phyloP scores from a whole-genome alignment of 2,797 vertebrate genomes.

The Thaleichthys pacificus region DNA sequence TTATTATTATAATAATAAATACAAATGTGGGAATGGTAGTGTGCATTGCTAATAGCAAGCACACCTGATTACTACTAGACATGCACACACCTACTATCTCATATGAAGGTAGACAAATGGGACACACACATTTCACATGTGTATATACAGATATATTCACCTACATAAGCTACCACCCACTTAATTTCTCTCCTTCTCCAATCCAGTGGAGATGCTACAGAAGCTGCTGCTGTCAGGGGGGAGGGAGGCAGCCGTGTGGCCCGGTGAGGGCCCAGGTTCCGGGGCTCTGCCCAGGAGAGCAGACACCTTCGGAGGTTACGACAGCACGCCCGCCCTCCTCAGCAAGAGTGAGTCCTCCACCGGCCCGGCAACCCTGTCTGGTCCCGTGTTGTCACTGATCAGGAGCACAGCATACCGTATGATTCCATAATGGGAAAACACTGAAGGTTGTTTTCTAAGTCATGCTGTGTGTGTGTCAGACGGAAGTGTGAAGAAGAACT shows the following conservation, averaged over 20 bases:
- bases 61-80: too few relatives aligned
- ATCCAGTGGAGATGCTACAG: slow-evolving; percentile 90
- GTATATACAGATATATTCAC: neutral
- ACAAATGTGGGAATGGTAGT: too few relatives aligned
- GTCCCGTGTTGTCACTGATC: too few relatives aligned
- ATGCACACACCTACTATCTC: too few relatives aligned
- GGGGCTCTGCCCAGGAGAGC: slow-evolving; percentile 78
- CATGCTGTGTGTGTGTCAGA: slow-evolving; percentile 64
- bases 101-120: too few relatives aligned
- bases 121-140: neutral
- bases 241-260: slow-evolving; percentile 48
- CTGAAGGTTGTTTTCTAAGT: slow-evolving; percentile 25
- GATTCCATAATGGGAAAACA: neutral
- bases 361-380: neutral
- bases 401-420: neutral
- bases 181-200: neutral
- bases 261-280: slow-evolving; percentile 62
- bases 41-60: too few relatives aligned
- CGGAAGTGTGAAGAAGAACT: slow-evolving; percentile 76
- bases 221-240: slow-evolving; percentile 79
- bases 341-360: slow-evolving; percentile 79
- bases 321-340: slow-evolving; percentile 70
- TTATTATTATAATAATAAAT: too few relatives aligned
- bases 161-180: neutral
- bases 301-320: slow-evolving; percentile 89